Evolutionary conservation across 1,140 invertebrate species (phyloP).

Genomic region (Penaeus vannamei): DNA sequence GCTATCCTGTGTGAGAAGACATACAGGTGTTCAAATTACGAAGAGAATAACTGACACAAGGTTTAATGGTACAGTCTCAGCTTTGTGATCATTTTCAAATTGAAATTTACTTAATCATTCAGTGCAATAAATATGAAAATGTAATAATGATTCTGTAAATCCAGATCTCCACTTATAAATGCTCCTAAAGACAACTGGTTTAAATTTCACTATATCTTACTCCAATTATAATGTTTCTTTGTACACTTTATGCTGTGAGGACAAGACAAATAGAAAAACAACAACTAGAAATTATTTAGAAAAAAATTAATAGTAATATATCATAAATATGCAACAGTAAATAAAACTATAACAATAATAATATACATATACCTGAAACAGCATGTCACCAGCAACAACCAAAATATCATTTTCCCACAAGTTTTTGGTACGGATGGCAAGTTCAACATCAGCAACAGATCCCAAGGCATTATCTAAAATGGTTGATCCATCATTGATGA

Average conservation of each 20-base stretch:
- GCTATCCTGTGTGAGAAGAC: constrained; percentile 53
- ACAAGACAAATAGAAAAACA: too few species aligned
- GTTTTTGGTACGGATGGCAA: constrained; percentile 68
- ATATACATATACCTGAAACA: constrained; percentile 68
- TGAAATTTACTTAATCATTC: not conserved
- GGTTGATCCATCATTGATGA: constrained; percentile 70
- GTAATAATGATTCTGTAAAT: too few species aligned
- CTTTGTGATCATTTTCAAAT: too few species aligned
- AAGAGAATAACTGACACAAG: not conserved
- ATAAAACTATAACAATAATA: constrained; percentile 18
- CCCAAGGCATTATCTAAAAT: constrained; percentile 68
- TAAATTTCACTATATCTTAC: too few species aligned
- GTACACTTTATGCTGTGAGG: too few species aligned
- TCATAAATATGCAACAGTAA: not conserved
- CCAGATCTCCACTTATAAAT: too few species aligned
- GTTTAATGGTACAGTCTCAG: not conserved
- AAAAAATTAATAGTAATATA: not conserved
- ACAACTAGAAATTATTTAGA: too few species aligned
- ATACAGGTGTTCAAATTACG: not conserved
- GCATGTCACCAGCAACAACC: constrained; percentile 70
- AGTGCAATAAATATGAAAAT: not conserved
- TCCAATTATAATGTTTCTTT: too few species aligned
- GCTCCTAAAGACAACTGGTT: too few species aligned
- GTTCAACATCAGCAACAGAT: constrained; percentile 68
- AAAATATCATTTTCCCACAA: constrained; percentile 68